Evolutionary conservation across 1,140 invertebrate genomes (phyloP).

Genomic region (Drosophila eugracilis): DNA sequence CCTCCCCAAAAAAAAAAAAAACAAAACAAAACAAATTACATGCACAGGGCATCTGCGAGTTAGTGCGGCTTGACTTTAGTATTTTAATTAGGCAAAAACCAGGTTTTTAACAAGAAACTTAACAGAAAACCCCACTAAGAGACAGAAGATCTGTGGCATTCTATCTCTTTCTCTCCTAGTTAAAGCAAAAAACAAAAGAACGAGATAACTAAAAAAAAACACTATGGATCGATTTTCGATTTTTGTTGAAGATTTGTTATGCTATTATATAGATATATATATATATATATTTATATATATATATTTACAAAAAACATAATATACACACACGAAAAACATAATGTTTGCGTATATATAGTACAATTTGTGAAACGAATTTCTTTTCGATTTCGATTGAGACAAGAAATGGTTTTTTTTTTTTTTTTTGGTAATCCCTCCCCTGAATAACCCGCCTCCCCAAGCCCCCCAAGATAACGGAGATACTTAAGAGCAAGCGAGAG

Average conservation of each 20-base stretch:
- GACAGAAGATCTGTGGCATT: constrained; percentile 39
- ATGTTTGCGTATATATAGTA: constrained; percentile 43
- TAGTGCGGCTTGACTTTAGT: constrained; percentile 35
- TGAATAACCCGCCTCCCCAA: neutral
- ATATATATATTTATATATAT: constrained; percentile 16
- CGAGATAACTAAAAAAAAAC: constrained; percentile 3
- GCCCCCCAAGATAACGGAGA: neutral
- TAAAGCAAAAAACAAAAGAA: constrained; percentile 16
- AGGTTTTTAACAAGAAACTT: constrained; percentile 30
- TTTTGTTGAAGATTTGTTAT: constrained; percentile 49
- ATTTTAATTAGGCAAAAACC: constrained; percentile 50
- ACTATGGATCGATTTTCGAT: constrained; percentile 49
- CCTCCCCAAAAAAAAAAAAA: too few relatives aligned
- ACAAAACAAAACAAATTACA: neutral
- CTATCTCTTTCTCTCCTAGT: constrained; percentile 50
- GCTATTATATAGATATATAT: constrained; percentile 41
- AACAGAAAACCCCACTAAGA: constrained; percentile 28
- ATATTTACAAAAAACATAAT: constrained; percentile 38
- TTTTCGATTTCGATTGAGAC: constrained; percentile 41
- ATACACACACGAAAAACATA: constrained; percentile 24
- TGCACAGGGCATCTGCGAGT: constrained; percentile 20
- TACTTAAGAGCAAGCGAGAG: constrained; percentile 29
- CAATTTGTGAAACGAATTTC: constrained; percentile 51
- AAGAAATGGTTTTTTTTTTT: constrained; percentile 10
- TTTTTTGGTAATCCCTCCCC: constrained; percentile 7